A percentile compares a stretch with the other conserved stretches of the same genome.
phyloP scores from a whole-genome alignment of 1,140 invertebrate species.

The Tetranychus cinnabarinus region DNA sequence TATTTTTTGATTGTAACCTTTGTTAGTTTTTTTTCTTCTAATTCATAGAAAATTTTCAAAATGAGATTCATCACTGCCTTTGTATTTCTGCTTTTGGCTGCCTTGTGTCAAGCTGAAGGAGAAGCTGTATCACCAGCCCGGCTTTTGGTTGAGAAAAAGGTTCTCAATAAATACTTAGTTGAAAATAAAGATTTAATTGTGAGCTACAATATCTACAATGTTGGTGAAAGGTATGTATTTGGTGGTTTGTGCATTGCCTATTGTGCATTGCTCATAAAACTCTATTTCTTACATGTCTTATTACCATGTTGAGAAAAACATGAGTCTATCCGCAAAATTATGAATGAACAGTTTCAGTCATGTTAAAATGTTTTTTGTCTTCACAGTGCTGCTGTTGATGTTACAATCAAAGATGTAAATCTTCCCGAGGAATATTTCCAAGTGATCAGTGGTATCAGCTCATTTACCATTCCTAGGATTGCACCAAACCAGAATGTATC shows the following conservation, averaged over 20 bases:
- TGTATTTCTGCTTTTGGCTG: no score
- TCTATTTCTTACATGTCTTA: no score
- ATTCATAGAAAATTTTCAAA: no score
- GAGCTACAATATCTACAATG: constrained; percentile 40
- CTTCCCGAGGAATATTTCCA: constrained; percentile 73
- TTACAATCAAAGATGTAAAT: constrained; percentile 61
- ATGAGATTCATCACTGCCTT: no score
- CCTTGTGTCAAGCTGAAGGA: not conserved
- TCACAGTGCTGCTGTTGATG: constrained; percentile 54
- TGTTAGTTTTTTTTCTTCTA: no score
- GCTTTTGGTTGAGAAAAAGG: constrained; percentile 27
- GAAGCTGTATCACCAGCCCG: constrained; percentile 17
- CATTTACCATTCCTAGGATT: constrained; percentile 61
- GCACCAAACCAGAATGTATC: constrained; percentile 75
- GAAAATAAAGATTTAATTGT: constrained; percentile 90
- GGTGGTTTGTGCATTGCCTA: not conserved
- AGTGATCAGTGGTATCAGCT: constrained; percentile 55
- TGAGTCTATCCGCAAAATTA: no score
- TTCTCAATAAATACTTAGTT: constrained; percentile 94
- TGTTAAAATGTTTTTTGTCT: not conserved
- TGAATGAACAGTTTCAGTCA: no score
- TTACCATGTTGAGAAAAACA: no score
- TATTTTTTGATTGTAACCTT: no score
- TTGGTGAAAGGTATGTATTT: constrained; percentile 23
- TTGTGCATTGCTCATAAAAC: no score